Evolutionary conservation across 2,888 invertebrate genomes (phyloP), one percentile per base, ranked within the genome.

Genomic region (Diadegma fenestrale): DNA sequence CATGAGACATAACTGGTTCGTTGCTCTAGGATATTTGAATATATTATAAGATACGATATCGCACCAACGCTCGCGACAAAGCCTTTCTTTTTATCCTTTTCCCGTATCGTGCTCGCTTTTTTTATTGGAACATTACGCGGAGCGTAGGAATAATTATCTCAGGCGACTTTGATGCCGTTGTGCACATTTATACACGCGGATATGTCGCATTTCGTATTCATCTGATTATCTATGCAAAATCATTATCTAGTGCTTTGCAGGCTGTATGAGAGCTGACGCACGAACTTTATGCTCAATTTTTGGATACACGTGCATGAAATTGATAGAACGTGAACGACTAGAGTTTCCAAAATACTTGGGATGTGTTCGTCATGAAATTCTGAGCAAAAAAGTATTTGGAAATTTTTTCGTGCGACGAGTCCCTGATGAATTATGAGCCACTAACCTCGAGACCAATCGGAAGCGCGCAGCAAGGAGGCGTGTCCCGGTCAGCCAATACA

Each of bases 131-230:
- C 72, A 66, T 78, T 73, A 72, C 72, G 72, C 83, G 43, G 75
- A 37, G 14, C 48, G 33, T 61, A 68, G 63, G 75, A 83, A 63
- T 79, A 69, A 83, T 83, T 83, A 83, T 83, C 83, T 79, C 37
- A 30, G 68, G 66, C 51, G 79, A 33, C 37, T 43, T 79, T 30
- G 58, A 64, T 37, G 33, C 64, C 2, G 54, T 7, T 19, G n/a
- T 68, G 66, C 68, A 68, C 68, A 48, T 63, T 37, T 54, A 22
- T 45, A 61, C 61, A 61, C 17, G 48, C 69, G 83, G 79, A 79
- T 69, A 77, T 73, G 61, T 73, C 78, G 78, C 58, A 43, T 64
- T 76, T 64, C 51, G 61, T 73, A 83, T 83, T 83, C 83, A 69
- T 79, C 75, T 75, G 79, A 83, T 79, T 79, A 79, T 79, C 69